Evolutionary conservation across 2,888 invertebrate species (phyloP).

Genomic region (Scaptodrosophila latifasciaeformis): DNA sequence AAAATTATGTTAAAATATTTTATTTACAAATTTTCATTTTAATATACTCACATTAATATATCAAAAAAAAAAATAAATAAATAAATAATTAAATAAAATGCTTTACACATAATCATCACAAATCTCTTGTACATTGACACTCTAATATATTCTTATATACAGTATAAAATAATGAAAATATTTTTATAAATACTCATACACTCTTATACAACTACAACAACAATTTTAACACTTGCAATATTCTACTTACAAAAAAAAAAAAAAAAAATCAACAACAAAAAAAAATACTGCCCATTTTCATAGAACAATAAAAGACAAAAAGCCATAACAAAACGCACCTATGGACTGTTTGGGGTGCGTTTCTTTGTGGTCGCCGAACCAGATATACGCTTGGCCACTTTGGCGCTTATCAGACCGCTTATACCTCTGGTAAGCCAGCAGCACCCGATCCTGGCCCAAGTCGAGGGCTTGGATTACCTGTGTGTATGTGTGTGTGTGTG

Average conservation of each 20-base stretch:
- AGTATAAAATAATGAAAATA: too few species aligned
- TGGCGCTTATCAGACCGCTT: slow-evolving; percentile 70
- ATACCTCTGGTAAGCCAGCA: slow-evolving; percentile 71
- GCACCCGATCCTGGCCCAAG: slow-evolving; percentile 16
- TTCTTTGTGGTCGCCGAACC: slow-evolving; percentile 72
- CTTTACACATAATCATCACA: slow-evolving; percentile 17
- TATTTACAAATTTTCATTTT: slow-evolving; percentile 44
- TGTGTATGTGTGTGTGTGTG: not conserved
- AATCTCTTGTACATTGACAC: too few species aligned
- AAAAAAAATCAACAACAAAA: slow-evolving; percentile 13
- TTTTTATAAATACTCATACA: too few species aligned
- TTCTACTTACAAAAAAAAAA: slow-evolving; percentile 22
- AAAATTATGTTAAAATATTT: slow-evolving; percentile 62
- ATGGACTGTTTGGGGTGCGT: slow-evolving; percentile 68
- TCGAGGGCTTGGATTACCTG: not conserved
- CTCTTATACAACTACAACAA: too few species aligned
- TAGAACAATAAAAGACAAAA: slow-evolving; percentile 67
- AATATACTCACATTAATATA: not conserved
- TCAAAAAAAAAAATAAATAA: not conserved
- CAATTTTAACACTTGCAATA: too few species aligned
- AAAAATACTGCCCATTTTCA: slow-evolving; percentile 36
- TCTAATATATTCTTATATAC: too few species aligned
- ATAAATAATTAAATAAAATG: slow-evolving; percentile 11
- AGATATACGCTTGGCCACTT: slow-evolving; percentile 68
- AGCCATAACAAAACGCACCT: slow-evolving; percentile 53